phyloP scores from a whole-genome alignment of 2,888 invertebrate genomes.

The Stenolophus ochropezus region DNA sequence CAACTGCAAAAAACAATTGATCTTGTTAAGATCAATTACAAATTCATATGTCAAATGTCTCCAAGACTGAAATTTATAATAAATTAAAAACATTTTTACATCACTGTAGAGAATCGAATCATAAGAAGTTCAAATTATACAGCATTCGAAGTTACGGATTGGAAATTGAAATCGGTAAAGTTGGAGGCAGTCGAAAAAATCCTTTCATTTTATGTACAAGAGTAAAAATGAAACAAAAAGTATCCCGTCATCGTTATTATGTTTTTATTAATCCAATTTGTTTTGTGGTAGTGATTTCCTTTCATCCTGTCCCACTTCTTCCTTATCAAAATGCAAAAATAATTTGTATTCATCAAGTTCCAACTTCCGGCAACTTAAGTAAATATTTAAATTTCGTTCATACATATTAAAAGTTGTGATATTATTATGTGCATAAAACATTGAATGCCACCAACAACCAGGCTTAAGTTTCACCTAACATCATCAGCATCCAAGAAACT shows the following conservation, averaged over 20 bases:
- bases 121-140: too few relatives aligned
- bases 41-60: too few relatives aligned
- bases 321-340: slow-evolving; percentile 14
- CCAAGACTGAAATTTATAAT: too few relatives aligned
- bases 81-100: too few relatives aligned
- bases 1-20: too few relatives aligned
- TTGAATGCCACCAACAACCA: not conserved
- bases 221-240: too few relatives aligned
- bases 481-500: slow-evolving; percentile 5
- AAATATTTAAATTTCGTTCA: slow-evolving; percentile 33
- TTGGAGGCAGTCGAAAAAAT: too few relatives aligned
- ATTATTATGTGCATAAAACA: slow-evolving; percentile 33
- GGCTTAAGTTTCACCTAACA: not conserved
- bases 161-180: too few relatives aligned
- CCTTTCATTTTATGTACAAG: too few relatives aligned
- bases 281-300: not conserved
- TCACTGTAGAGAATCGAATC: too few relatives aligned
- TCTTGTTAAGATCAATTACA: too few relatives aligned
- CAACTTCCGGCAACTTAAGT: slow-evolving; percentile 14
- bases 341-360: slow-evolving; percentile 21
- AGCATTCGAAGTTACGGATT: too few relatives aligned
- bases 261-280: not conserved
- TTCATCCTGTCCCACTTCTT: not conserved
- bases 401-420: slow-evolving; percentile 30
- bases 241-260: not conserved